Conservation (phyloP, 2,888 invertebrate species). For the Lasius platythorax region DNA sequence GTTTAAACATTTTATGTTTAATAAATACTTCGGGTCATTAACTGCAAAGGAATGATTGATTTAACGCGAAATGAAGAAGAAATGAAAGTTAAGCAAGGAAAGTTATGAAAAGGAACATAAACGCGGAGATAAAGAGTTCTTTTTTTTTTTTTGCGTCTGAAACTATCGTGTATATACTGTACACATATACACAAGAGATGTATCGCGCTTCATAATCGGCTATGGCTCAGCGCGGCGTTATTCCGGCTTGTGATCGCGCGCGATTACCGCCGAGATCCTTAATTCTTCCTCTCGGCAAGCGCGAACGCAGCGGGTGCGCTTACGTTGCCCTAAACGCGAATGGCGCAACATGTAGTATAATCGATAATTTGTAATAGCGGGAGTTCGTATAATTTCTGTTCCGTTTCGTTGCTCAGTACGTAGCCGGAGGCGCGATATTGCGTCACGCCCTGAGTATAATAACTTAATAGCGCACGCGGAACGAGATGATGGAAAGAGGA, state of each 20-base stretch:
- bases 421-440: constrained; percentile 17
- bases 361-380: constrained; percentile 45
- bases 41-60: constrained; percentile 29
- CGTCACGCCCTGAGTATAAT: constrained; percentile 33
- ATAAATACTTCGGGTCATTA: not conserved
- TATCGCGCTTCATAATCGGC: not conserved
- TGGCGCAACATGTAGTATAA: constrained; percentile 35
- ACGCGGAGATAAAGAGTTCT: not conserved
- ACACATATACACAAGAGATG: not conserved
- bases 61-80: constrained; percentile 7
- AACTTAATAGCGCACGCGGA: constrained; percentile 47
- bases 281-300: not conserved
- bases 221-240: not conserved
- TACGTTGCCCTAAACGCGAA: constrained; percentile 36
- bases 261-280: not conserved
- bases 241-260: constrained; percentile 4
- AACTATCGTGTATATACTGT: not conserved
- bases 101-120: constrained; percentile 22
- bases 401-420: constrained; percentile 26
- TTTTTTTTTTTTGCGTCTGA: not conserved
- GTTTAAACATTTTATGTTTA: not conserved
- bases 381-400: constrained; percentile 31
- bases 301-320: not conserved
- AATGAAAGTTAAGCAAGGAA: constrained; percentile 32
- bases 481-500: constrained; percentile 26